Conservation (phyloP, 2,113 vertebrate species). For the Sarotherodon lohbergeri region DNA sequence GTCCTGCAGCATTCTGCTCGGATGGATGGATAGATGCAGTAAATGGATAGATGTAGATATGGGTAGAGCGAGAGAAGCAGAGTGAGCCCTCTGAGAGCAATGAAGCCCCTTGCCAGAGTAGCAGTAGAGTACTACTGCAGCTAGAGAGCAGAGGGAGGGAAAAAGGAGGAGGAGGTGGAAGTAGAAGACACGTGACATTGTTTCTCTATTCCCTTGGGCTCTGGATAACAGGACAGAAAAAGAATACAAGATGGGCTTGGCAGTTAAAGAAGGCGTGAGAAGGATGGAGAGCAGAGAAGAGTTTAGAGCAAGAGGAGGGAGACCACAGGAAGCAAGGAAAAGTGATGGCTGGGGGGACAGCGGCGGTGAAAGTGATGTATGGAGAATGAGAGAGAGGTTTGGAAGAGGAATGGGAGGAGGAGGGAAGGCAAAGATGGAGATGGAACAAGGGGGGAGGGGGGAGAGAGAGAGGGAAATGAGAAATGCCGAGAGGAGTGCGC, state of each 20-base stretch:
- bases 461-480: constrained; percentile 15
- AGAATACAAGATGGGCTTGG: constrained; percentile 23
- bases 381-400: constrained; percentile 6
- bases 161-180: constrained; percentile 9
- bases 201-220: constrained; percentile 48
- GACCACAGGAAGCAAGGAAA: constrained; percentile 17
- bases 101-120: constrained; percentile 3
- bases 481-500: background rate
- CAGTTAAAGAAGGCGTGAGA: constrained; percentile 16
- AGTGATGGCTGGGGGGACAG: background rate
- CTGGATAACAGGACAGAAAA: constrained; percentile 41
- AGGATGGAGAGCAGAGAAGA: constrained; percentile 13
- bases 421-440: constrained; percentile 35
- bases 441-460: background rate
- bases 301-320: constrained; percentile 2
- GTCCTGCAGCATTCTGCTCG: background rate
- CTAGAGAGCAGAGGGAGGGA: constrained; percentile 17
- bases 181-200: constrained; percentile 41
- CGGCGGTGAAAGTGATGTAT: constrained; percentile 36
- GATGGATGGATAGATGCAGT: background rate
- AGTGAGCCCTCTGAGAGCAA: background rate
- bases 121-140: constrained; percentile 37
- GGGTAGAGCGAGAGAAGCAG: background rate
- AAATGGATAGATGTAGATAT: background rate
- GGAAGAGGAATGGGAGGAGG: constrained; percentile 22